Conservation (phyloP, 2,888 invertebrate species). For the Clistopyga incitator region DNA sequence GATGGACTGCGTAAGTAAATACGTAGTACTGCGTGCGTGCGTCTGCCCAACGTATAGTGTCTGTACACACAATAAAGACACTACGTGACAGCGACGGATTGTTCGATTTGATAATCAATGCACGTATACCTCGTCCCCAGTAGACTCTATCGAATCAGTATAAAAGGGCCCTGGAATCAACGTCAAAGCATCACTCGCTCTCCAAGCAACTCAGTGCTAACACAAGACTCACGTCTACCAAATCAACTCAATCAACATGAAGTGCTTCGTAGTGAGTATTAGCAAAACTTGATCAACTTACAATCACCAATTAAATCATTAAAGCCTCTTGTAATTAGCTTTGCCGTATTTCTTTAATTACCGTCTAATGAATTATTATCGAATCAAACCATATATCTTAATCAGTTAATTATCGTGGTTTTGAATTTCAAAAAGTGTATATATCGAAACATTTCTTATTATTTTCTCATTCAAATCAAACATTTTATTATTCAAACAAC, state of each 20-base stretch:
- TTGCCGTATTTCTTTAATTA: too few relatives aligned
- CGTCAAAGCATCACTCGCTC: conserved; percentile 77
- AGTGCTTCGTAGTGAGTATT: conserved; percentile 80
- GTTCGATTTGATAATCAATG: conserved; percentile 67
- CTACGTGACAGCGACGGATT: conserved; percentile 39
- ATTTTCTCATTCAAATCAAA: too few relatives aligned
- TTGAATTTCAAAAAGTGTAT: too few relatives aligned
- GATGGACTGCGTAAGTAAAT: conserved; percentile 15
- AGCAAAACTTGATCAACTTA: background rate
- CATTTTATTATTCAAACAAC: background rate
- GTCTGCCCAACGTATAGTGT: background rate
- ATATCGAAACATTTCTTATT: too few relatives aligned
- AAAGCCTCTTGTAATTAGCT: too few relatives aligned
- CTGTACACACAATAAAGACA: conserved; percentile 49
- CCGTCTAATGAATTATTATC: too few relatives aligned
- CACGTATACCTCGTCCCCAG: conserved; percentile 71
- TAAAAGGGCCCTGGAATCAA: conserved; percentile 74
- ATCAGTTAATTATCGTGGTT: too few relatives aligned
- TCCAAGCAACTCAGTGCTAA: conserved; percentile 69
- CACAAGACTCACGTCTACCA: conserved; percentile 59
- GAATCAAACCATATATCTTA: too few relatives aligned
- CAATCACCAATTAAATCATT: background rate
- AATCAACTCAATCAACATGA: conserved; percentile 75
- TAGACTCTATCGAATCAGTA: conserved; percentile 71
- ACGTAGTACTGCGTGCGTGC: conserved; percentile 24